A percentile compares a stretch with the other conserved stretches of the same genome.
These are phyloP conservation scores for Hirtodrosophila cameraria DNA, from an alignment of 2,888 invertebrate genomes.

Conservation along the genomic window DNA sequence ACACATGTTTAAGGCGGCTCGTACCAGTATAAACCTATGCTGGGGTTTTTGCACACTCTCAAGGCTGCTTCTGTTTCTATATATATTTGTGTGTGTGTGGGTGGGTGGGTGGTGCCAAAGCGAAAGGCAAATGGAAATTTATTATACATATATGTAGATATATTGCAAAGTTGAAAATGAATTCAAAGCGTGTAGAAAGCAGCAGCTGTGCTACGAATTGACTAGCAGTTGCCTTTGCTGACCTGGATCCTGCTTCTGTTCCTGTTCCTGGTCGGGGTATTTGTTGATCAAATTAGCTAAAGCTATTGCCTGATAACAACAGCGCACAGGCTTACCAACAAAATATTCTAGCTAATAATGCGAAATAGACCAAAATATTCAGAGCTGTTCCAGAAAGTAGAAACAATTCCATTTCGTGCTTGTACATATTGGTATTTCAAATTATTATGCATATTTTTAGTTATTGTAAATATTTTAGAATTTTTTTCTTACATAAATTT, in stretches of 20 bases:
- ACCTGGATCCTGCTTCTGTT: neutral
- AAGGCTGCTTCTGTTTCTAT: no score
- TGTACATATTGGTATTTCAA: no score
- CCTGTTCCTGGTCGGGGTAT: constrained; percentile 2
- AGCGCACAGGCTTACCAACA: neutral
- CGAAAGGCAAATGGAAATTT: constrained; percentile 69
- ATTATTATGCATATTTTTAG: no score
- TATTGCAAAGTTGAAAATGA: constrained; percentile 72
- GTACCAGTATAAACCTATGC: constrained; percentile 62
- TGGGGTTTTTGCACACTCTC: constrained; percentile 1
- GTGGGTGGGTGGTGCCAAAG: constrained; percentile 10
- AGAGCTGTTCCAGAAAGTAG: no score
- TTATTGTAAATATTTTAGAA: no score
- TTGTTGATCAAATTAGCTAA: constrained; percentile 29
- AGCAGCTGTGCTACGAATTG: constrained; percentile 48
- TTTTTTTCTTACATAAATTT: no score
- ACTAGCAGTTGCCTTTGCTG: constrained; percentile 9
- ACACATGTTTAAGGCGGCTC: constrained; percentile 68
- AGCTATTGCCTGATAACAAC: constrained; percentile 30
- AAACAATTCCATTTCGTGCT: no score
- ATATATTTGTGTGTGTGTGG: no score
- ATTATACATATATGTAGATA: constrained; percentile 74
- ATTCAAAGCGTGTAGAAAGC: constrained; percentile 55
- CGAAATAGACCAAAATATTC: neutral
- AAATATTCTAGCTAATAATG: constrained; percentile 2